Base-by-base conservation (phyloP, 2,797 vertebrate species). In the Phrynocephalus forsythii region DNA sequence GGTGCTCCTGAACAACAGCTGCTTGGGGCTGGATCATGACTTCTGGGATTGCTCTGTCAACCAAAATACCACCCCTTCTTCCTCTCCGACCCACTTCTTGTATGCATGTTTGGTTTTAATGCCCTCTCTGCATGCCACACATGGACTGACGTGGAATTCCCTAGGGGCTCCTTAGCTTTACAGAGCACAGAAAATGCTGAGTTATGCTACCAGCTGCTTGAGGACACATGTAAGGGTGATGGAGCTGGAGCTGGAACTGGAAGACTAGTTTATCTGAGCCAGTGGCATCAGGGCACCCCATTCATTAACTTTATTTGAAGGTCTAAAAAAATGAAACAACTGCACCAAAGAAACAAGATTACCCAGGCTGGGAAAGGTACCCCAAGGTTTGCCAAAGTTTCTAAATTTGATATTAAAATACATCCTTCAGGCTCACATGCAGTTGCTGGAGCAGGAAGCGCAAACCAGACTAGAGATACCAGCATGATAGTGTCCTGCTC, bases 371-470 rank as follows among this genome's bases (percentile, higher is more conserved):
- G 33, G 69, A 75, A 86, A 75, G 52, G 48, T 1, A n/a, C 22
- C 26, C 63, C n/a, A 72, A 72, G 38, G 26, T 1, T 30, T 22
- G 50, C 20, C n/a, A 28, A 72, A 52, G 22, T 87, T 76, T 77
- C 24, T 72, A n/a, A 20, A 72, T 9, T 68, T 24, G 9, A 52
- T 63, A 6, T 75, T 18, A 75, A 75, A 44, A 71, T 24, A n/a
- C 16, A 20, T 66, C 44, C 44, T 24, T 30, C 82, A 52, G 52
- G 22, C n/a, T 77, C 22, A 68, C 72, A 44, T 44, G 38, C 38
- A 44, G 38, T 44, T 86, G 87, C 73, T 86, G 82, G 79, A 82
- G 89, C 88, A 87, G 63, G 48, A 88, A 92, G 87, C 83, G 48
- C 91, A 90, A 44, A 0, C 0, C 56, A 85, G 87, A 82, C 85